A percentile compares a stretch with the other conserved stretches of the same genome.
phyloP scores from a whole-genome alignment of 2,113 vertebrate species.

The Panthera tigris region DNA sequence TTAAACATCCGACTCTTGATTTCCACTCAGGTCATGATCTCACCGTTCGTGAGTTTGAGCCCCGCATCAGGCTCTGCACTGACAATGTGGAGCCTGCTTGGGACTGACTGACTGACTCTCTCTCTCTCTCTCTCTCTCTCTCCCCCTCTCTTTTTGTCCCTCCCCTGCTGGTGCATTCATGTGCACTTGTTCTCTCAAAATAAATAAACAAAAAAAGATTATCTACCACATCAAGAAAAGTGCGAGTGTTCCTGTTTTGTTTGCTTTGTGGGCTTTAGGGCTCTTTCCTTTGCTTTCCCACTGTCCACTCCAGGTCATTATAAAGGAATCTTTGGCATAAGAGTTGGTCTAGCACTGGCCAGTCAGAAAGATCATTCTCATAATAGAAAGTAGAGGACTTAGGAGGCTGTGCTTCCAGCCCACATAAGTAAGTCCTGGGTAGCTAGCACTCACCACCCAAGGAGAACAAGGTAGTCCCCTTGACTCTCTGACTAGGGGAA shows the following conservation, averaged over 20 bases:
- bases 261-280: not conserved
- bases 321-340: not conserved
- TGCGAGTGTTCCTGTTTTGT: not conserved
- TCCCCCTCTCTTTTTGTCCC: no score
- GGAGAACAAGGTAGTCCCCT: not conserved
- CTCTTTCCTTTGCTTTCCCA: not conserved
- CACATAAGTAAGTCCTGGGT: not conserved
- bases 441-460: no score
- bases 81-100: no score
- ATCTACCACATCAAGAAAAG: not conserved
- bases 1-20: no score
- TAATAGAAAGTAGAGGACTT: not conserved
- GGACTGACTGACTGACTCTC: no score
- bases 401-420: not conserved
- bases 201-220: not conserved
- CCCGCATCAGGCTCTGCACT: no score
- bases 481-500: not conserved
- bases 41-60: no score
- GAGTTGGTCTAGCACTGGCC: not conserved
- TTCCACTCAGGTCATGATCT: no score
- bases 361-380: not conserved
- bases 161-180: no score
- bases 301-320: not conserved
- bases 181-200: no score
- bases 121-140: no score